Conservation (phyloP, 2,888 invertebrate genomes). For the Thyatira batis region DNA sequence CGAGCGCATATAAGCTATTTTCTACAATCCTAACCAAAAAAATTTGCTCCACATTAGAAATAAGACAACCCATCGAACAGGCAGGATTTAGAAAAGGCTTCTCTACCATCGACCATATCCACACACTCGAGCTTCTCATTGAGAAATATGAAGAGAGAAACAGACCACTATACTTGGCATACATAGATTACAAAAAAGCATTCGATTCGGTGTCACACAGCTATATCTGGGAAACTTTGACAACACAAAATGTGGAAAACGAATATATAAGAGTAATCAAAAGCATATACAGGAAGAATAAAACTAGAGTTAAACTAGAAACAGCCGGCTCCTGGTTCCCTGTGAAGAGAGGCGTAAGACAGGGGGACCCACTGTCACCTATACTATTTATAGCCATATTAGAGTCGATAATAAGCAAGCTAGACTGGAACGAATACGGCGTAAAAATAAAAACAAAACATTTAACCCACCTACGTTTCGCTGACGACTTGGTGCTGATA, state of each 20-base stretch:
- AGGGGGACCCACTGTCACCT: conserved; percentile 11
- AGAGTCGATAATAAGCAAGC: background rate
- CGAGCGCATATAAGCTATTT: conserved; percentile 13
- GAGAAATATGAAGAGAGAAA: conserved; percentile 7
- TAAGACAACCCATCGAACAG: no score
- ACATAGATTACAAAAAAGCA: conserved; percentile 8
- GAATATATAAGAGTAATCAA: conserved; percentile 10
- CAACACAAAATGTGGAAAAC: conserved; percentile 6
- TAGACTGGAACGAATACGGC: conserved; percentile 1
- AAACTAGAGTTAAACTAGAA: conserved; percentile 12
- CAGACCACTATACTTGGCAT: no score
- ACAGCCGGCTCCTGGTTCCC: background rate
- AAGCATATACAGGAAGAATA: conserved; percentile 12
- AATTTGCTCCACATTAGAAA: conserved; percentile 11
- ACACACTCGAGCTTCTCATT: conserved; percentile 7
- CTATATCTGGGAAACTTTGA: conserved; percentile 10
- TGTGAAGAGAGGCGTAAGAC: conserved; percentile 10
- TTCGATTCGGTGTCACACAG: conserved; percentile 8
- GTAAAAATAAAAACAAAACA: background rate
- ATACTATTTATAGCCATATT: background rate
- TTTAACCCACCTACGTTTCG: background rate
- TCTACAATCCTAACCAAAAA: conserved; percentile 12
- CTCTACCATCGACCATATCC: conserved; percentile 14
- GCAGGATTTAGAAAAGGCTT: no score
- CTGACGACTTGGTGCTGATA: background rate